Evolutionary conservation across 1,140 invertebrate genomes (phyloP), one percentile per base, ranked within the genome.

Genomic region (Anoplophora glabripennis): DNA sequence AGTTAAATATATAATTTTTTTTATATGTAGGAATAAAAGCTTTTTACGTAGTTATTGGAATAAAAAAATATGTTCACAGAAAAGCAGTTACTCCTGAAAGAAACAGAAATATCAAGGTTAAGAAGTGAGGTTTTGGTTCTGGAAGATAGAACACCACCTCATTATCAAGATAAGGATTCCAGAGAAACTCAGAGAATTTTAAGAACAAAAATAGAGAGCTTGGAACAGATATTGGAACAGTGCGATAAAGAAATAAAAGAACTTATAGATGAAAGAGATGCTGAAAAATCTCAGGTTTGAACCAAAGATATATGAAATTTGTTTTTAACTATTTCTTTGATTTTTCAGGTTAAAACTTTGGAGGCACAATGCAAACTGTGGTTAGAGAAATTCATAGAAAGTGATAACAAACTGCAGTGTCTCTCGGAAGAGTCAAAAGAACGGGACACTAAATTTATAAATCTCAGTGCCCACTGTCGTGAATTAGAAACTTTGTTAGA

Each of bases 161-260:
- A 71, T 51, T 63, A 40, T 52, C 56, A 68, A 40, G 61, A 66
- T 35, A 52, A 14, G 14, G 57, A 66, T 46, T 48, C 36, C 3
- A 40, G 45, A 36, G 63, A 70, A 36, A 61, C 59, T 15, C 53
- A 67, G 28, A 67, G 49, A 40, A 42, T 67, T 3, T 42, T 71
- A 8, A 42, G 49, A 18, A 46, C 52, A 15, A 66, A 74, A 56
- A 61, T 74, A 12, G 49, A 66, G 49, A 65, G 33, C 57, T 61
- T 74, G 10, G 69, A 74, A 58, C 58, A 68, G 41, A 72, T 72
- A 44, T 46, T 72, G 12, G 45, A 65, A 33, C 63, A 71, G 41
- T 63, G 69, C 41, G 61, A 70, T 40, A 46, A 53, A 40, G 69
- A 74, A 58, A 52, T 69, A 12, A 61, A 70, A 17, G 53, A 68